A percentile compares a stretch with the other conserved stretches of the same genome.
Evolutionary conservation across 2,888 invertebrate genomes (phyloP).

Genomic region (Ametastegia equiseti): DNA sequence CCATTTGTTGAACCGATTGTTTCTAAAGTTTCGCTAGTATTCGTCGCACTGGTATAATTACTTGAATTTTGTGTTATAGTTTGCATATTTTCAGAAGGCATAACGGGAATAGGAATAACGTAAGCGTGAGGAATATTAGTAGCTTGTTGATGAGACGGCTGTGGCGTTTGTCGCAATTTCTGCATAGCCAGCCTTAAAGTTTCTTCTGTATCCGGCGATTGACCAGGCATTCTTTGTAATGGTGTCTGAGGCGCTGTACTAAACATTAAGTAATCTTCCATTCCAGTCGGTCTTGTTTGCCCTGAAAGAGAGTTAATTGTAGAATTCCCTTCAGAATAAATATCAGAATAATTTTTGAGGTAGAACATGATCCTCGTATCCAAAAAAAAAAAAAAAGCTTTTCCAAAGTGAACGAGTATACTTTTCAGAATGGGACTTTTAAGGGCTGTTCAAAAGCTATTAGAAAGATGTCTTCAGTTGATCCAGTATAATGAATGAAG

Average conservation of each 20-base stretch:
- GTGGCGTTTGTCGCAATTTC: slow-evolving; percentile 68
- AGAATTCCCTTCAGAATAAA: neutral
- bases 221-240: slow-evolving; percentile 68
- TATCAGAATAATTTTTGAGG: neutral
- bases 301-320: slow-evolving; percentile 58
- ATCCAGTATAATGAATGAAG: too few relatives aligned
- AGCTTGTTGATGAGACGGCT: slow-evolving; percentile 57
- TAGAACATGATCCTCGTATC: neutral
- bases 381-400: too few relatives aligned
- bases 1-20: slow-evolving; percentile 57
- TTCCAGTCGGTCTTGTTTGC: slow-evolving; percentile 69
- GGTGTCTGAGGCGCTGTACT: slow-evolving; percentile 71
- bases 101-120: slow-evolving; percentile 73
- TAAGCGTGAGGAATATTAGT: slow-evolving; percentile 71
- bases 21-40: slow-evolving; percentile 47
- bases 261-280: slow-evolving; percentile 72
- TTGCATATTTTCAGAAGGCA: slow-evolving; percentile 72
- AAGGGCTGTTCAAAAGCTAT: neutral
- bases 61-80: slow-evolving; percentile 59
- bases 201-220: slow-evolving; percentile 72
- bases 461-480: too few relatives aligned
- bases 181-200: slow-evolving; percentile 73
- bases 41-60: slow-evolving; percentile 46
- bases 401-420: too few relatives aligned
- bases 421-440: neutral